These are phyloP conservation scores for Eristalinus sepulchralis DNA, from an alignment of 2,888 invertebrate genomes.

Conservation along the genomic window DNA sequence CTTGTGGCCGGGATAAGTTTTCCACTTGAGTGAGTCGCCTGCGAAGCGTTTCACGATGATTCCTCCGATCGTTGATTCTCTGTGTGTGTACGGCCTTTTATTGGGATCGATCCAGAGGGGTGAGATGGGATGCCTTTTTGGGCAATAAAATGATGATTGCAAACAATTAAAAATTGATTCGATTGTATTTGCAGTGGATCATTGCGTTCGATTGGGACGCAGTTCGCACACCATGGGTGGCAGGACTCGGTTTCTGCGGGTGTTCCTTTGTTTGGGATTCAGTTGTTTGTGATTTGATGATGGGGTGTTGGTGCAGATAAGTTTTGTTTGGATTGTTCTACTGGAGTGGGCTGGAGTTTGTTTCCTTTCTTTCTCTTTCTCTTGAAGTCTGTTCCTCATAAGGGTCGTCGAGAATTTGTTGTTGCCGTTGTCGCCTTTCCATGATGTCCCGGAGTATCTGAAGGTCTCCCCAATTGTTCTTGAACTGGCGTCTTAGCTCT, in stretches of 20 bases:
- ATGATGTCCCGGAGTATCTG: too few relatives aligned
- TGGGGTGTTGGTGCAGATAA: background rate
- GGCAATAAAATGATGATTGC: constrained; percentile 67
- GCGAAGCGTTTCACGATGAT: constrained; percentile 53
- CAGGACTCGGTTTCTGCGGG: background rate
- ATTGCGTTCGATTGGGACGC: constrained; percentile 11
- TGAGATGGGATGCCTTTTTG: constrained; percentile 56
- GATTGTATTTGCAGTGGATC: constrained; percentile 35
- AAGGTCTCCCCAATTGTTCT: too few relatives aligned
- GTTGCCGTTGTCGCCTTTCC: too few relatives aligned
- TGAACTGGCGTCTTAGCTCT: too few relatives aligned
- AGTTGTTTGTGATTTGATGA: background rate
- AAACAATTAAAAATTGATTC: constrained; percentile 65
- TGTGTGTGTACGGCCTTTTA: constrained; percentile 1
- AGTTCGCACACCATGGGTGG: constrained; percentile 52
- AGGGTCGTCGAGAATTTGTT: too few relatives aligned
- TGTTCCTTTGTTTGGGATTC: background rate
- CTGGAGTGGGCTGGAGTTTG: background rate
- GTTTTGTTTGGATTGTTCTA: background rate
- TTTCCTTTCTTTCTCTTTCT: too few relatives aligned
- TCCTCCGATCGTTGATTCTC: constrained; percentile 11
- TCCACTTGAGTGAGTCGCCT: constrained; percentile 67
- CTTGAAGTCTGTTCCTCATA: too few relatives aligned
- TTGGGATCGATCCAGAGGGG: constrained; percentile 26
- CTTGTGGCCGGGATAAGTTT: constrained; percentile 63